Base-by-base conservation (phyloP, 2,797 vertebrate genomes). In the Gymnothorax reevesii region DNA sequence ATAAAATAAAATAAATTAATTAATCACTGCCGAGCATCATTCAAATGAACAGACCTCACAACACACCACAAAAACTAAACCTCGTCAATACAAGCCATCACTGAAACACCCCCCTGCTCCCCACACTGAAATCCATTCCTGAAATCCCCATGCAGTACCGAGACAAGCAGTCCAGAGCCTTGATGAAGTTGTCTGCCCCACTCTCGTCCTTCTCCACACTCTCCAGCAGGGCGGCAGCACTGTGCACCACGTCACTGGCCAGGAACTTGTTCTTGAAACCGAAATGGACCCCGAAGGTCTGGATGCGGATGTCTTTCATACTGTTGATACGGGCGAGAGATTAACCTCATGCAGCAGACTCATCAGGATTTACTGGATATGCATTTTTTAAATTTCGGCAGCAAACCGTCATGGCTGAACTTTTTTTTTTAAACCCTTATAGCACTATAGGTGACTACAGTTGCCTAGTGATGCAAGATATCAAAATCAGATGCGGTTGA, bases 181-280 rank as follows among this genome's bases (percentile, higher is more conserved):
- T 97, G 90, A 99, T 98, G 92, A 99, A 99, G 93, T 97, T 98
- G 89, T 97, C 96, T 0, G 96, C 91, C 85, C 95, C 93, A 0
- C 92, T 94, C 57, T 95, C 93, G 0, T 97, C 97, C 89, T 96
- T 97, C 92, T 99, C 98, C 0, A 95, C 93, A 82, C 94, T 98
- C 91, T 99, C 98, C 93, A 99, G 96, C 84, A 99, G 92, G 15
- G 99, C 96, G 79, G 95, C 92, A 1, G 97, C 95, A 71, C 97
- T 97, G 2, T 99, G 98, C 42, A 99, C 99, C 69, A 99, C 93
- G 15, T 99, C 99, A 20, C 94, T 96, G 91, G 99, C 99, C 93
- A 99, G 95, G 92, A 99, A 99, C 71, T 97, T 98, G 90, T 99
- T 99, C 94, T 99, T 98, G 91, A 98, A 99, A 83, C 99, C 98